These are phyloP conservation scores for Taxidea taxus DNA, from an alignment of 2,113 vertebrate species.

Conservation along the genomic window DNA sequence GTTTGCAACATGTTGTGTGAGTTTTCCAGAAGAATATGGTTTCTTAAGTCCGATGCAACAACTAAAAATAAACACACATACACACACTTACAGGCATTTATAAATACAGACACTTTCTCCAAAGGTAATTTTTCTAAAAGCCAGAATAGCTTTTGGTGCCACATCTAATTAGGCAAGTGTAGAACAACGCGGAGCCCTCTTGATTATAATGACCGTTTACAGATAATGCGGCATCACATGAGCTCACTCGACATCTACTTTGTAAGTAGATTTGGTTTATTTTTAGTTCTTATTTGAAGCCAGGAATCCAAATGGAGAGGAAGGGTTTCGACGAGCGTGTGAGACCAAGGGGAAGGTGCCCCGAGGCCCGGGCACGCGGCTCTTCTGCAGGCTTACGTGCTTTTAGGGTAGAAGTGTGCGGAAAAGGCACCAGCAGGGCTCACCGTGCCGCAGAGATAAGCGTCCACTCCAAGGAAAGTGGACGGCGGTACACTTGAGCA, in stretches of 20 bases:
- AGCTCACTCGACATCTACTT: conserved; percentile 49
- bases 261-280: conserved; percentile 67
- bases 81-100: not conserved
- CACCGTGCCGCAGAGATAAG: rapidly evolving
- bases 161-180: conserved; percentile 66
- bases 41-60: conserved; percentile 41
- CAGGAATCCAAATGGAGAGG: conserved; percentile 47
- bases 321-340: not conserved
- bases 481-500: rapidly evolving
- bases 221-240: conserved; percentile 60
- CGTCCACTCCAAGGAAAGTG: rapidly evolving
- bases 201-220: conserved; percentile 75
- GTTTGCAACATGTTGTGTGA: not conserved
- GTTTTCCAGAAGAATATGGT: not conserved
- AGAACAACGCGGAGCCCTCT: conserved; percentile 54
- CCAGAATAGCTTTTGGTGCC: conserved; percentile 33
- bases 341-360: not conserved
- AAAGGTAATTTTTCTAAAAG: conserved; percentile 20
- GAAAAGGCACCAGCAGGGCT: rapidly evolving
- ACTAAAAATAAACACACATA: conserved; percentile 37
- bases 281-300: conserved; percentile 50
- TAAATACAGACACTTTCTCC: conserved; percentile 5
- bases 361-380: rapidly evolving
- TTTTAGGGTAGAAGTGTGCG: not conserved
- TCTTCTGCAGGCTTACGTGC: rapidly evolving